These are phyloP conservation scores for Drosophila fulvimacula DNA, from an alignment of 2,888 invertebrate genomes.

Conservation along the genomic window DNA sequence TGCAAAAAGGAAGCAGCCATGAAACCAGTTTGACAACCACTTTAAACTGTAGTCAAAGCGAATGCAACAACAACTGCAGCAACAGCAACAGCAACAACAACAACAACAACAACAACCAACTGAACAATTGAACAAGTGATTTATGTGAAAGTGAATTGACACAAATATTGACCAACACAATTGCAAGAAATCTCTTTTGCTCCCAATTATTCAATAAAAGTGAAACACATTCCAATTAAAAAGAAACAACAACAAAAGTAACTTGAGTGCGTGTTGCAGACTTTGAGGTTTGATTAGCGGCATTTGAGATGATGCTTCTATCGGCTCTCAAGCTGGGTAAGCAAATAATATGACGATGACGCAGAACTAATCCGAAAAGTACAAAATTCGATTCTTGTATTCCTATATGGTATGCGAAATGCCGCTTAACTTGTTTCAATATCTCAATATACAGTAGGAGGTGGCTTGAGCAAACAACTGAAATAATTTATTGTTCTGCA, in stretches of 20 bases:
- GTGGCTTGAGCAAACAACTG: background rate
- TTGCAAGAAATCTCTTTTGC: constrained; percentile 6
- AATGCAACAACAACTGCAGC: constrained; percentile 42
- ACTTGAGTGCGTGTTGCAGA: constrained; percentile 32
- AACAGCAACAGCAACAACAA: constrained; percentile 27
- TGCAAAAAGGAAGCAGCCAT: constrained; percentile 75
- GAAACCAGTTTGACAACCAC: constrained; percentile 69
- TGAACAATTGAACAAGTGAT: constrained; percentile 63
- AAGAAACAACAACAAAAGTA: background rate
- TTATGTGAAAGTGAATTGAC: constrained; percentile 81
- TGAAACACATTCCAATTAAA: constrained; percentile 13
- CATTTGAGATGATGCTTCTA: constrained; percentile 83
- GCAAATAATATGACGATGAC: constrained; percentile 29
- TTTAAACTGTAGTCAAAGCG: constrained; percentile 64
- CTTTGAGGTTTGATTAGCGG: constrained; percentile 24
- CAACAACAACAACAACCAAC: constrained; percentile 27
- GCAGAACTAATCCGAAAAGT: constrained; percentile 14
- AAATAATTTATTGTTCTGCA: no score
- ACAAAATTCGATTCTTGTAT: background rate
- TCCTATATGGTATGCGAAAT: constrained; percentile 1
- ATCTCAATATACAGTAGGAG: background rate
- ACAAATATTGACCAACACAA: constrained; percentile 52
- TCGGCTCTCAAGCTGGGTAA: constrained; percentile 85
- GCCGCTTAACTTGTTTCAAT: background rate
- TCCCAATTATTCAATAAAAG: constrained; percentile 14